Evolutionary conservation across 2,797 vertebrate species (phyloP).

Genomic region (Steatocranus sp.): DNA sequence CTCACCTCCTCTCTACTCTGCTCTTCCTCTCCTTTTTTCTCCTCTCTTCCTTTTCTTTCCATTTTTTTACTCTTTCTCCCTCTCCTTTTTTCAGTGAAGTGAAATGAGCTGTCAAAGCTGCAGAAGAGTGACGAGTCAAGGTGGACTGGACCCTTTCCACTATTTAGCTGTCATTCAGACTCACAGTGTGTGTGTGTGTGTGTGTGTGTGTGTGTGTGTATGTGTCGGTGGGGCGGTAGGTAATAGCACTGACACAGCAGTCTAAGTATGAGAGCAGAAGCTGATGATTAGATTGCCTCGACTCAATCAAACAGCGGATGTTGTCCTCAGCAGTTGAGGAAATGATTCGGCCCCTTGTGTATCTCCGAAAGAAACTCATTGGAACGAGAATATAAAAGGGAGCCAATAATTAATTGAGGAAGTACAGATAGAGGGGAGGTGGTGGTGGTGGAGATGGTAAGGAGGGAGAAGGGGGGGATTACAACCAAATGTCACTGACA

Average conservation of each 20-base stretch:
- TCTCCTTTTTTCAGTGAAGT: background rate
- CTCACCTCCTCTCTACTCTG: background rate
- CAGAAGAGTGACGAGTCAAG: conserved; percentile 45
- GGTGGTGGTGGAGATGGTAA: background rate
- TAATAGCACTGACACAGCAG: conserved; percentile 53
- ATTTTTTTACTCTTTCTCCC: background rate
- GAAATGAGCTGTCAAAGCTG: conserved; percentile 35
- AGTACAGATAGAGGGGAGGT: conserved; percentile 21
- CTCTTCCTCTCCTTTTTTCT: background rate
- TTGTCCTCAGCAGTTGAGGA: conserved; percentile 44
- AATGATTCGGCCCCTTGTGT: conserved; percentile 27
- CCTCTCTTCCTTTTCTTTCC: background rate
- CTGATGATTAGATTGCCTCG: conserved; percentile 54
- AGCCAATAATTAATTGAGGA: conserved; percentile 53
- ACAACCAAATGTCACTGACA: conserved; percentile 64
- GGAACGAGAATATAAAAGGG: conserved; percentile 23
- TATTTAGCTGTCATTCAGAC: conserved; percentile 26
- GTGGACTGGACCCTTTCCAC: conserved; percentile 5
- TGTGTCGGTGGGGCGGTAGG: background rate
- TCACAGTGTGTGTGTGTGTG: background rate
- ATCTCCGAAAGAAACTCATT: conserved; percentile 23
- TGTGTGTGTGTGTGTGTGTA: background rate
- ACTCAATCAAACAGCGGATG: conserved; percentile 46
- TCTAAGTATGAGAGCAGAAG: conserved; percentile 20
- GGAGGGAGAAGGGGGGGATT: conserved; percentile 17